Evolutionary conservation across 2,888 invertebrate genomes (phyloP).

Genomic region (Pantelozetes paolii): DNA sequence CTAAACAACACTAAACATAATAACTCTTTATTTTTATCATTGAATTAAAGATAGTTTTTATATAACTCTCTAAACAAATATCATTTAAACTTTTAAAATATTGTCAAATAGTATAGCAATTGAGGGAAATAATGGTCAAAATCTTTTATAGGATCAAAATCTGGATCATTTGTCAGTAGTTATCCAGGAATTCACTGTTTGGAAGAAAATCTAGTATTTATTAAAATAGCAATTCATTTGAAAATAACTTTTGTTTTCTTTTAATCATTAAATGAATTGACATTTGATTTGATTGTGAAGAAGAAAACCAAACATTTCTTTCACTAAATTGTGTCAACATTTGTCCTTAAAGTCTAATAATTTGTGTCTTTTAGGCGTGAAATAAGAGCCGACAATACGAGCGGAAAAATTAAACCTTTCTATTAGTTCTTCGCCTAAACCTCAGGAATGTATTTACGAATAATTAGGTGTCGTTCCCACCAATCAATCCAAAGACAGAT

Average conservation of each 20-base stretch:
- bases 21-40: neutral
- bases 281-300: neutral
- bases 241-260: neutral
- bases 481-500: conserved; percentile 5
- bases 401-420: conserved; percentile 19
- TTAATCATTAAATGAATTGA: neutral
- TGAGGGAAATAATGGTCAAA: neutral
- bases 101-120: neutral
- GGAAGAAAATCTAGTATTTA: too few species aligned
- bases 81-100: conserved; percentile 10
- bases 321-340: neutral
- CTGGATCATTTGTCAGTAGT: neutral
- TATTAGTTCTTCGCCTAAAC: neutral
- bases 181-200: neutral
- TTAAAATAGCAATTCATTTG: too few species aligned
- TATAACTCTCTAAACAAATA: neutral
- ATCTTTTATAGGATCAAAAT: too few species aligned
- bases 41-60: neutral
- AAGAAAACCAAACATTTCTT: neutral
- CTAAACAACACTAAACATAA: conserved; percentile 14
- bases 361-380: conserved; percentile 4
- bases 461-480: conserved; percentile 4
- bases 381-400: conserved; percentile 5
- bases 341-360: neutral
- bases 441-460: neutral